Evolutionary conservation across 2,888 invertebrate genomes (phyloP), one percentile per base, ranked within the genome.

Genomic region (Mesorhabditis spiculigera): DNA sequence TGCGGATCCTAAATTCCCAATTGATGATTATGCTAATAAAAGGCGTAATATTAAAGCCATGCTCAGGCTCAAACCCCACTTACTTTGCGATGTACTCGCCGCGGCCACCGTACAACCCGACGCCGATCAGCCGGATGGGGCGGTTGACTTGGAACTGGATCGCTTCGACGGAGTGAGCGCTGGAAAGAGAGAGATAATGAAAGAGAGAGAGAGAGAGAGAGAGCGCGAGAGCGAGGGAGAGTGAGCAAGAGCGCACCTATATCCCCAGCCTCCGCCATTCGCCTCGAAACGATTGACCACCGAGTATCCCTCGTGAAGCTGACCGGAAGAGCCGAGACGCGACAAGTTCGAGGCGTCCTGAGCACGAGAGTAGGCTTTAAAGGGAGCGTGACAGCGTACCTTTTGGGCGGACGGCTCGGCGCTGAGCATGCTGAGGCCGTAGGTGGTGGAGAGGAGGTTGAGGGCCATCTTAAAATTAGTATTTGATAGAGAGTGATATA

Each of bases 201-300:
- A 28, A 28, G 28, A 28, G 28, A 28, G 28, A 28, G 28, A 28
- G 28, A 28, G 28, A 28, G 28, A 28, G 28, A 28, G 3, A 28
- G 28, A 28, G 28, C 28, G 28, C 1, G 28, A 28, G 28, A 28
- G 28, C 28, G 28, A 28, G 28, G 3, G 28, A 28, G 28, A 28
- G 28, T 28, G 28, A 28, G 28, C 28, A 28, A 28, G 28, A 28
- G 28, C n/a, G 10, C 63, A 63, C n/a, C 16, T n/a, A 67, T n/a
- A 67, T 3, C 96, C 96, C 97, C 97, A 97, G 5, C 95, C 95
- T 43, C 95, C 95, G 4, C 96, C 96, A 84, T 94, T 93, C 5
- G 75, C 78, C 66, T 85, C 79, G 69, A 83, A 96, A 76, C 96
- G 90, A 67, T 71, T 76, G 4, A 78, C 73, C 3, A 81, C 78